A percentile compares a stretch with the other conserved stretches of the same genome.
These are phyloP conservation scores for Drosophila ezoana DNA, from an alignment of 2,888 invertebrate species.

Conservation along the genomic window DNA sequence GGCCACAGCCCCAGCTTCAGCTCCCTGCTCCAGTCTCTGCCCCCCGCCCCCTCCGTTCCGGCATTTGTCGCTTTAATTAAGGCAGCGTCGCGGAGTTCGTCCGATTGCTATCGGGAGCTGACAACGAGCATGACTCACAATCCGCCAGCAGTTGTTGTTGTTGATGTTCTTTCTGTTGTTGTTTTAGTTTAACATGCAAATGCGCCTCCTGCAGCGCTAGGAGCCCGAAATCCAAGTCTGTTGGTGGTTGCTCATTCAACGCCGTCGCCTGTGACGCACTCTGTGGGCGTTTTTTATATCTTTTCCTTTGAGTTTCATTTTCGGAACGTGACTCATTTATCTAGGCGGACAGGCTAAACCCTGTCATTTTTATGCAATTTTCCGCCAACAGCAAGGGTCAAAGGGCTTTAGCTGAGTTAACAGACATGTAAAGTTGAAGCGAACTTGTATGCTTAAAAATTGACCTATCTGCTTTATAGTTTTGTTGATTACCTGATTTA, in stretches of 20 bases:
- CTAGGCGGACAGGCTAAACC: slow-evolving; percentile 29
- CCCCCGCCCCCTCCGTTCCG: not conserved
- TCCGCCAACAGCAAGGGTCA: slow-evolving; percentile 1
- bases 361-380: slow-evolving; percentile 19
- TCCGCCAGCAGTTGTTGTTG: slow-evolving; percentile 15
- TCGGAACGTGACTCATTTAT: slow-evolving; percentile 42
- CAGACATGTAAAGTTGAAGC: not conserved
- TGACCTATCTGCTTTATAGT: not conserved
- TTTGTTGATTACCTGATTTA: not conserved
- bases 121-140: slow-evolving; percentile 48
- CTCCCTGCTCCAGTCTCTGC: not conserved
- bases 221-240: slow-evolving; percentile 25
- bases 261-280: slow-evolving; percentile 30
- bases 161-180: slow-evolving; percentile 1
- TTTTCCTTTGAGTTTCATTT: slow-evolving; percentile 1
- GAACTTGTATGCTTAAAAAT: not conserved
- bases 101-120: slow-evolving; percentile 39
- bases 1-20: not conserved
- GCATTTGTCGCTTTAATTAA: slow-evolving; percentile 69
- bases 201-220: slow-evolving; percentile 71
- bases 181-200: slow-evolving; percentile 52
- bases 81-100: slow-evolving; percentile 50
- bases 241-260: slow-evolving; percentile 38
- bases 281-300: slow-evolving; percentile 35
- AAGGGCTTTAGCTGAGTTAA: slow-evolving; percentile 11